Conservation (phyloP, 2,888 invertebrate species). For the Eremobia ochroleuca region DNA sequence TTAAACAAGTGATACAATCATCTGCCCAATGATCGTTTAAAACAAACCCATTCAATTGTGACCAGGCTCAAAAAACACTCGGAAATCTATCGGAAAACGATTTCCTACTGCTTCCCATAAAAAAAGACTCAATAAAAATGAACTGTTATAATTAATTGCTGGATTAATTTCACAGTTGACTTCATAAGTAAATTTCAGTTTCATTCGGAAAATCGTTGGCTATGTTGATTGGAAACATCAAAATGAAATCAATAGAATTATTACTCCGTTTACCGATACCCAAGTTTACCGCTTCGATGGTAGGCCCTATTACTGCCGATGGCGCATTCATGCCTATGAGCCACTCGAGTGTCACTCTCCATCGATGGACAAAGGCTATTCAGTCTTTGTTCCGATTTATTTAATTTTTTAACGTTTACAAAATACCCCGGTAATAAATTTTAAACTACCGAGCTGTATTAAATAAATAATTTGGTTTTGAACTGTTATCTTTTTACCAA, state of each 20-base stretch:
- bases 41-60: slow-evolving; percentile 26
- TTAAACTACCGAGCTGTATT: neutral
- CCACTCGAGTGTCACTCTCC: slow-evolving; percentile 19
- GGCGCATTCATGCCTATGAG: neutral
- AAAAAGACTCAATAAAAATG: slow-evolving; percentile 44
- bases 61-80: slow-evolving; percentile 42
- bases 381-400: neutral
- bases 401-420: neutral
- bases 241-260: slow-evolving; percentile 7
- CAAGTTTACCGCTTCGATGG: slow-evolving; percentile 1
- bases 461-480: neutral
- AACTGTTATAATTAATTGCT: slow-evolving; percentile 42
- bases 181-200: slow-evolving; percentile 62
- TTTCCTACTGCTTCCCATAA: slow-evolving; percentile 34
- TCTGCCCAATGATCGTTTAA: slow-evolving; percentile 25
- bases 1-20: slow-evolving; percentile 26
- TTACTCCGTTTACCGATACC: slow-evolving; percentile 2
- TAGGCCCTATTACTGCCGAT: neutral
- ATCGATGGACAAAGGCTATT: neutral
- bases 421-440: too few species aligned
- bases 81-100: slow-evolving; percentile 47
- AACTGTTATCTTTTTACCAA: neutral
- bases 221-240: slow-evolving; percentile 36
- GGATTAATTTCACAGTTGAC: slow-evolving; percentile 73
- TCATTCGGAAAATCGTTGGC: slow-evolving; percentile 6